Evolutionary conservation across 2,113 vertebrate species (phyloP).

Genomic region (Falcunculus frontatus): DNA sequence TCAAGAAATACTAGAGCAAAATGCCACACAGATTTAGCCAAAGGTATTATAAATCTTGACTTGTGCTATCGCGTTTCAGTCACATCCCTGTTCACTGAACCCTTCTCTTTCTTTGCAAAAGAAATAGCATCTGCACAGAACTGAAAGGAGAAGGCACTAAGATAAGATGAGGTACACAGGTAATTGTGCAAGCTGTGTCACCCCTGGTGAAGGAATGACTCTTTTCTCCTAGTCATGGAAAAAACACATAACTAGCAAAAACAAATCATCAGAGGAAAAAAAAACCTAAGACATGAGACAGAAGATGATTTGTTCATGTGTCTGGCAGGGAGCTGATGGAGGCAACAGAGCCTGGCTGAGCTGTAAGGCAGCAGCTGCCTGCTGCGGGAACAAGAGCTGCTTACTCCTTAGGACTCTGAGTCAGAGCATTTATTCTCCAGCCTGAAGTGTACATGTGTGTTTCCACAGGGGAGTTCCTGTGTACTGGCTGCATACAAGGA

Average conservation of each 20-base stretch:
- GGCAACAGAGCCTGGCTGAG: neutral
- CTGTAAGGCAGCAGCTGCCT: neutral
- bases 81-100: neutral
- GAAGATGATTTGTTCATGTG: neutral
- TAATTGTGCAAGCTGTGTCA: neutral
- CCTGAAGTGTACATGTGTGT: neutral
- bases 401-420: neutral
- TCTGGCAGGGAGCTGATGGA: neutral
- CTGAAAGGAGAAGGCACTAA: neutral
- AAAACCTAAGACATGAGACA: neutral
- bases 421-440: neutral
- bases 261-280: neutral
- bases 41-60: neutral
- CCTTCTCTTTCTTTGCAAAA: neutral
- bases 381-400: neutral
- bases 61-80: neutral
- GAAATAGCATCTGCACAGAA: neutral
- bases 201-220: neutral
- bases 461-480: neutral
- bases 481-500: neutral
- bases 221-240: neutral
- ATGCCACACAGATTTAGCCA: neutral
- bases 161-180: neutral
- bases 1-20: neutral
- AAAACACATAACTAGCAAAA: neutral